Percentiles rank a stretch among this genome's conserved stretches.
Conservation (phyloP, 2,113 vertebrate species). For the Tachysurus vachellii region DNA sequence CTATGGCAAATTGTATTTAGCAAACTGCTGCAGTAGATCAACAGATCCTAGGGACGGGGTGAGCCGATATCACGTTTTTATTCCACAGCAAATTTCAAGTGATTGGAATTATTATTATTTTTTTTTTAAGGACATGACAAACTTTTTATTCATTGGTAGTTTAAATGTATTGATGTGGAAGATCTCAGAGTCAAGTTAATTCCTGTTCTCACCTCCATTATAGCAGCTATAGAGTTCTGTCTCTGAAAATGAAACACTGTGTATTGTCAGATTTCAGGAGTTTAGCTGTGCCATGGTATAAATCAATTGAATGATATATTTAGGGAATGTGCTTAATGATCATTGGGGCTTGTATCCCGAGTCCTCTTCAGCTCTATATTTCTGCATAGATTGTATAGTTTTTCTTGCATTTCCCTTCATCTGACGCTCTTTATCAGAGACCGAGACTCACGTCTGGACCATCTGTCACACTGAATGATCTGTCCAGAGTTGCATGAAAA, state of each 20-base stretch:
- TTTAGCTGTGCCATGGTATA: background rate
- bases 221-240: background rate
- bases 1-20: too few relatives aligned
- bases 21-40: background rate
- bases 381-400: background rate
- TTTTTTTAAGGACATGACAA: too few relatives aligned
- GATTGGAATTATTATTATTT: background rate
- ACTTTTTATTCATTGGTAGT: background rate
- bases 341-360: background rate
- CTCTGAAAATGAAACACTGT: background rate
- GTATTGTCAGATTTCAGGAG: background rate
- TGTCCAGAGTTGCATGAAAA: slow-evolving; percentile 32
- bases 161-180: background rate
- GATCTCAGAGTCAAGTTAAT: background rate
- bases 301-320: background rate
- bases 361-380: background rate
- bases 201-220: background rate
- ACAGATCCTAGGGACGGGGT: too few relatives aligned
- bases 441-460: background rate
- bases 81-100: background rate
- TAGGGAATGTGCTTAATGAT: background rate
- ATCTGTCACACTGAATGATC: slow-evolving; percentile 14
- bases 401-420: background rate
- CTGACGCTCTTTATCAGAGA: background rate
- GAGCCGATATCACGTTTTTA: background rate